These are phyloP conservation scores for Heliconius ethilla DNA, from an alignment of 2,888 invertebrate genomes.

Conservation along the genomic window DNA sequence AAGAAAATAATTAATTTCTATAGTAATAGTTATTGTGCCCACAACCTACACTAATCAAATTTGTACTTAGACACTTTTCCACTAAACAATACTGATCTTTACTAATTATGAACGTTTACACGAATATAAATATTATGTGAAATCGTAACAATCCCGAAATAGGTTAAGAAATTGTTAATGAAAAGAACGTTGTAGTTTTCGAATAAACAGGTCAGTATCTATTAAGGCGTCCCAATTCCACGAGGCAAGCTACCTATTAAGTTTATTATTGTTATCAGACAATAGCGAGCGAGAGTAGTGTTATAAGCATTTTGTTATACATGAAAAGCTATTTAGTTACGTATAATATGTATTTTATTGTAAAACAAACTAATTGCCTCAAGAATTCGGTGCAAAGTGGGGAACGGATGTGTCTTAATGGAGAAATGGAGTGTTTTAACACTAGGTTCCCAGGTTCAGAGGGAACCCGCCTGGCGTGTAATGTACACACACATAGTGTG, in stretches of 20 bases:
- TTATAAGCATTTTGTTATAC: neutral
- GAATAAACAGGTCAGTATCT: conserved; percentile 19
- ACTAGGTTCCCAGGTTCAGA: too few species aligned
- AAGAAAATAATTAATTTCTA: too few species aligned
- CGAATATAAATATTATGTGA: neutral
- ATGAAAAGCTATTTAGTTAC: neutral
- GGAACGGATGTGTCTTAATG: too few species aligned
- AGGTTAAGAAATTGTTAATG: neutral
- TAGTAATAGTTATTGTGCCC: too few species aligned
- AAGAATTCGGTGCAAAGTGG: too few species aligned
- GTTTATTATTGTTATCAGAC: conserved; percentile 6
- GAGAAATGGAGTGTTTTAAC: too few species aligned
- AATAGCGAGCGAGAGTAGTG: neutral
- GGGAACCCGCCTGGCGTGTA: too few species aligned
- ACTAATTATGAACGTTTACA: too few species aligned
- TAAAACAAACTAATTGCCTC: too few species aligned
- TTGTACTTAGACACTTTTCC: neutral
- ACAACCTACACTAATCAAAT: neutral
- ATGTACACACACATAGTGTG: too few species aligned
- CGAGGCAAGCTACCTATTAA: conserved; percentile 3
- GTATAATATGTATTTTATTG: neutral
- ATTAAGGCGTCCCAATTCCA: conserved; percentile 20
- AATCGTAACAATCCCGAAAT: neutral
- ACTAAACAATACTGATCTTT: neutral
- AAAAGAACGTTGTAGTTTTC: neutral